Conservation (phyloP, 2,113 vertebrate species). For the Trogon surrucura region DNA sequence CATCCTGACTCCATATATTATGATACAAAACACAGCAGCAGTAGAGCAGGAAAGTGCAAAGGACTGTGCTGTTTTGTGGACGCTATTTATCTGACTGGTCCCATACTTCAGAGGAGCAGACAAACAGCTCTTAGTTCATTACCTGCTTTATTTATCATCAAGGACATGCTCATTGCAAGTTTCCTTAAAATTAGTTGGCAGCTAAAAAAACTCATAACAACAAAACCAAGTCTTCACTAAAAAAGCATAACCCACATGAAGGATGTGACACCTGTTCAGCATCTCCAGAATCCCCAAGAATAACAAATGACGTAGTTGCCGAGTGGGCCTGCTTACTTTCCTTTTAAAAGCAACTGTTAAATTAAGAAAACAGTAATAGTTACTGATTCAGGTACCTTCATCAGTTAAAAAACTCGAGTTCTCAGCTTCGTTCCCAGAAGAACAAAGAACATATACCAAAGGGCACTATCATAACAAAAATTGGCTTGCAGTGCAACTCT, state of each 20-base stretch:
- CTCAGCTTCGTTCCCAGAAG: not conserved
- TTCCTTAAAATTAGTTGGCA: not conserved
- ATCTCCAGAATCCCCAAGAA: not conserved
- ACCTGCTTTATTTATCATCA: not conserved
- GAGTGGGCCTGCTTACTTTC: not conserved
- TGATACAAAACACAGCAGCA: not conserved
- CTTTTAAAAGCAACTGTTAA: not conserved
- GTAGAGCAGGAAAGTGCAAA: not conserved
- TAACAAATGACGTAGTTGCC: not conserved
- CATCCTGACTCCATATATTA: not conserved
- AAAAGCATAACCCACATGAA: not conserved
- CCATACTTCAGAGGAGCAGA: not conserved
- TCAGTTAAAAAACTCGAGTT: not conserved
- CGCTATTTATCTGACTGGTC: not conserved
- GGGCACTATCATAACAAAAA: not conserved
- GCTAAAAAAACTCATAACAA: not conserved
- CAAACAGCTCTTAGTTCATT: not conserved
- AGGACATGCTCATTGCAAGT: not conserved
- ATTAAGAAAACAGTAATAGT: not conserved
- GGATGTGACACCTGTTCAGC: not conserved
- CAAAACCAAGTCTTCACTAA: not conserved
- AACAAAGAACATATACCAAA: not conserved
- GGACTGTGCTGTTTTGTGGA: not conserved
- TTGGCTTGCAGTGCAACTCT: not conserved
- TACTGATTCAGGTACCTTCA: not conserved